These are phyloP conservation scores for Neopelma chrysocephalum DNA, from an alignment of 2,797 vertebrate species.

Conservation along the genomic window DNA sequence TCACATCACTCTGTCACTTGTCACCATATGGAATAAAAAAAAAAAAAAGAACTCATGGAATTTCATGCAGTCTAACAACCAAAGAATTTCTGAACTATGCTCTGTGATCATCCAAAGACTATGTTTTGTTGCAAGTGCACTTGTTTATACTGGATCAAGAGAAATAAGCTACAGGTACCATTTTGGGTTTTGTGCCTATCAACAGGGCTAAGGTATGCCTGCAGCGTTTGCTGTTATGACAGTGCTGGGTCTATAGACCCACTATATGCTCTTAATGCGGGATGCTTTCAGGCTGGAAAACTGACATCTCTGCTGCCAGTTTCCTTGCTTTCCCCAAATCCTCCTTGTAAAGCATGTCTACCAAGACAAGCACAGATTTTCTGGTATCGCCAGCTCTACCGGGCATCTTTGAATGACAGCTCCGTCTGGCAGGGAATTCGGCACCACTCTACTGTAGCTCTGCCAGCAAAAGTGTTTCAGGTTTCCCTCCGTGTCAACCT, in stretches of 20 bases:
- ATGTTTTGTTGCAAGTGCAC: neutral
- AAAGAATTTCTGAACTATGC: neutral
- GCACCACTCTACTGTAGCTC: neutral
- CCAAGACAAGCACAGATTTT: slow-evolving; percentile 13
- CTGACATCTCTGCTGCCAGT: neutral
- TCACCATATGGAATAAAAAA: neutral
- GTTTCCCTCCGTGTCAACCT: slow-evolving; percentile 23
- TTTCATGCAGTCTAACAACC: neutral
- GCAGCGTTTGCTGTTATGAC: neutral
- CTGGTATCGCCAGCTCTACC: neutral
- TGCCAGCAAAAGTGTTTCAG: slow-evolving; percentile 24
- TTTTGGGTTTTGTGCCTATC: neutral
- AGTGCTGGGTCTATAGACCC: neutral
- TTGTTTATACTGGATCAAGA: neutral
- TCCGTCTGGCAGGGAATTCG: slow-evolving; percentile 22
- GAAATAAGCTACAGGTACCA: neutral
- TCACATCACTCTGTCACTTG: neutral
- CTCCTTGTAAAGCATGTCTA: neutral
- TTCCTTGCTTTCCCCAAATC: neutral
- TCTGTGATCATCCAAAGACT: neutral
- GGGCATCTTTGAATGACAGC: slow-evolving; percentile 9
- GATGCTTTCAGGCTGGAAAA: neutral
- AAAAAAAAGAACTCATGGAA: neutral
- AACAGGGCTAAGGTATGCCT: neutral
- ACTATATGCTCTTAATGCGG: neutral